Evolutionary conservation across 2,797 vertebrate species (phyloP).

Genomic region (Telmatherina bonti): DNA sequence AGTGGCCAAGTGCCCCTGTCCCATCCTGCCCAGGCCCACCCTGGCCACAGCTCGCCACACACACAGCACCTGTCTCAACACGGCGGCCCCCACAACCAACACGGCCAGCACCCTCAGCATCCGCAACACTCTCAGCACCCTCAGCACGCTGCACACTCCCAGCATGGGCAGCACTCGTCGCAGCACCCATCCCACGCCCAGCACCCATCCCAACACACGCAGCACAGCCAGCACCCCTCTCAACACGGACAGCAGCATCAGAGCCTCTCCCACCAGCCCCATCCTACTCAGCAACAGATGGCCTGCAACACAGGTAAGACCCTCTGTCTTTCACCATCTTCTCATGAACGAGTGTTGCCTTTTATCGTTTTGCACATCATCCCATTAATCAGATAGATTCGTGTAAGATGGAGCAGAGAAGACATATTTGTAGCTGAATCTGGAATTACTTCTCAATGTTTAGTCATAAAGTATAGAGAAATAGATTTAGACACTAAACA

Average conservation of each 20-base stretch:
- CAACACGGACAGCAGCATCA: slow-evolving; percentile 88
- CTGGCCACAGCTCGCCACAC: slow-evolving; percentile 83
- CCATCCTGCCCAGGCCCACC: slow-evolving; percentile 87
- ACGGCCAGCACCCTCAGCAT: slow-evolving; percentile 63
- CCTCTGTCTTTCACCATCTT: slow-evolving; percentile 25
- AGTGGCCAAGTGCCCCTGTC: slow-evolving; percentile 89
- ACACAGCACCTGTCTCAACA: slow-evolving; percentile 87
- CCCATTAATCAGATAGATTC: slow-evolving; percentile 33
- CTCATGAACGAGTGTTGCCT: neutral
- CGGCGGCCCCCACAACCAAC: slow-evolving; percentile 79
- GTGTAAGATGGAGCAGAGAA: neutral
- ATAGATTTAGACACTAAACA: slow-evolving; percentile 50
- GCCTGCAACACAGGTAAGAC: slow-evolving; percentile 91
- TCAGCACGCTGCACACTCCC: slow-evolving; percentile 75
- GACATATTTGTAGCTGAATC: slow-evolving; percentile 29
- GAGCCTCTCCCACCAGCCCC: slow-evolving; percentile 87
- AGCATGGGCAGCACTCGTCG: slow-evolving; percentile 83
- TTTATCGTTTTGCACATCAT: slow-evolving; percentile 26
- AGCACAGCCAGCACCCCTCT: slow-evolving; percentile 85
- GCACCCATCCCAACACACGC: slow-evolving; percentile 84
- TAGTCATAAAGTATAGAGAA: slow-evolving; percentile 45
- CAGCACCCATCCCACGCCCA: slow-evolving; percentile 82
- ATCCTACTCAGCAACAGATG: slow-evolving; percentile 90
- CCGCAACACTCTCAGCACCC: slow-evolving; percentile 77
- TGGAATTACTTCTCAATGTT: slow-evolving; percentile 48